A percentile compares a stretch with the other conserved stretches of the same genome.
Conservation (phyloP, 2,888 invertebrate species). For the Phalera bucephala region DNA sequence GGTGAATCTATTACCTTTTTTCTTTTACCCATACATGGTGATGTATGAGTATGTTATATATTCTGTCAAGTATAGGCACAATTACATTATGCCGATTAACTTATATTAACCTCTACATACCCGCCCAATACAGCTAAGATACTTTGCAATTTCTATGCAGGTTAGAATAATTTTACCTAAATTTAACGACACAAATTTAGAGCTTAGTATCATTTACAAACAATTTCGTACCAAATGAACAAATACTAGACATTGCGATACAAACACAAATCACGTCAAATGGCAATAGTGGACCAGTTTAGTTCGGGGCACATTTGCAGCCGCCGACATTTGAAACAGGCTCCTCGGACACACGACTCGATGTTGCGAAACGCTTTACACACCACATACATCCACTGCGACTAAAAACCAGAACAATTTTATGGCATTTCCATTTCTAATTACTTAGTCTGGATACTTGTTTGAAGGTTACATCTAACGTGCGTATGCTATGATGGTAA, state of each 20-base stretch:
- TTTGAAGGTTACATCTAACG: neutral
- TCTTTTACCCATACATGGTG: too few relatives aligned
- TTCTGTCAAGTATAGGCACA: too few relatives aligned
- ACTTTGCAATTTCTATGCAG: neutral
- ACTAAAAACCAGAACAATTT: constrained; percentile 19
- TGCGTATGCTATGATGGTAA: too few relatives aligned
- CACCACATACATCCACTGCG: constrained; percentile 25
- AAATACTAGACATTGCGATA: constrained; percentile 17
- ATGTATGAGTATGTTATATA: too few relatives aligned
- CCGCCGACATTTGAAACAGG: constrained; percentile 56
- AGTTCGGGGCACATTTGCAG: constrained; percentile 35
- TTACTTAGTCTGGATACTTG: neutral
- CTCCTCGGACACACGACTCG: constrained; percentile 40
- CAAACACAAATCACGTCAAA: constrained; percentile 16
- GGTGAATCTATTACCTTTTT: too few relatives aligned
- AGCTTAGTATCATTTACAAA: neutral
- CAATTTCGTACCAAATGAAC: constrained; percentile 3
- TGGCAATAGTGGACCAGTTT: constrained; percentile 46
- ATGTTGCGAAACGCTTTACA: constrained; percentile 31
- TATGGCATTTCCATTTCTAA: constrained; percentile 9
- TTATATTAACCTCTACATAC: too few relatives aligned
- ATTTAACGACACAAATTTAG: neutral
- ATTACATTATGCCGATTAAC: too few relatives aligned
- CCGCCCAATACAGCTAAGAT: too few relatives aligned
- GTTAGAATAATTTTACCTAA: neutral